Conservation (phyloP, 2,797 vertebrate genomes). For the Gymnoscopelus microlampas region DNA sequence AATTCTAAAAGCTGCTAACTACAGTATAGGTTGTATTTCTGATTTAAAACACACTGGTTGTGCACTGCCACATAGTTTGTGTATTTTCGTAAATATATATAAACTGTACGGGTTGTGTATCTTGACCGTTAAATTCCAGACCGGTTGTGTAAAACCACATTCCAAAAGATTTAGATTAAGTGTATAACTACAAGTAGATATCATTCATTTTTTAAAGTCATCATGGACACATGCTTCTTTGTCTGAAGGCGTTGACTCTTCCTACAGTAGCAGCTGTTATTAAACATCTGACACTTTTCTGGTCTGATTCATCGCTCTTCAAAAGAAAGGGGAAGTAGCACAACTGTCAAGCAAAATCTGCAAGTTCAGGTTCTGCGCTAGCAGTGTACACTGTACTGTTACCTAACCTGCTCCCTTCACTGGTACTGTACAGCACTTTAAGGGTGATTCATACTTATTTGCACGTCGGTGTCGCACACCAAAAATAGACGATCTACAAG, state of each 20-base stretch:
- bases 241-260: constrained; percentile 30
- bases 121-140: not conserved
- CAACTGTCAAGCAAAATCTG: constrained; percentile 6
- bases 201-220: not conserved
- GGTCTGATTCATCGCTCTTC: constrained; percentile 35
- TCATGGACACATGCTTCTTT: constrained; percentile 27
- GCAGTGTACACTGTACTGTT: constrained; percentile 2
- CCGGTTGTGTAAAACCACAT: not conserved
- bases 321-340: constrained; percentile 46
- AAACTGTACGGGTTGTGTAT: not conserved
- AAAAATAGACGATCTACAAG: no score
- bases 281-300: constrained; percentile 24
- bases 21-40: no score
- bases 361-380: not conserved
- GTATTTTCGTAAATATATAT: no score
- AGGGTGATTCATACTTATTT: no score
- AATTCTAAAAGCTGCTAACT: not conserved
- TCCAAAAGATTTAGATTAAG: constrained; percentile 1
- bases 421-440: no score
- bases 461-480: no score
- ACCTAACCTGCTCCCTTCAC: not conserved
- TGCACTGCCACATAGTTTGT: no score
- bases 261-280: constrained; percentile 24
- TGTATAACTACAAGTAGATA: not conserved
- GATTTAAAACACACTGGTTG: no score